Percentiles rank a stretch among this genome's conserved stretches.
Evolutionary conservation across 2,113 vertebrate genomes (phyloP).

Genomic region (Antennarius striatus): DNA sequence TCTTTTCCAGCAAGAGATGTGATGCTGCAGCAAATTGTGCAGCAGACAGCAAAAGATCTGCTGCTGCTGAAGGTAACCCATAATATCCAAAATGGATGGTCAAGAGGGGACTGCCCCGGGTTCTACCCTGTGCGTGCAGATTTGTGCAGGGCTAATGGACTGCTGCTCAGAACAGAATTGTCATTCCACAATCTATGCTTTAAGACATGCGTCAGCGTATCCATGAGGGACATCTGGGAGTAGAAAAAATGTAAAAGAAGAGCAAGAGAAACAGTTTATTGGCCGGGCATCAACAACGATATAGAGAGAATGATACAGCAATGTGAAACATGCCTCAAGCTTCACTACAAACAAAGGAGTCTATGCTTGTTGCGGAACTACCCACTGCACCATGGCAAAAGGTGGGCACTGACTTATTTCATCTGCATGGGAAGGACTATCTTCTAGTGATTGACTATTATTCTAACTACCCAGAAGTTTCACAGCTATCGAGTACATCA

Average conservation of each 20-base stretch:
- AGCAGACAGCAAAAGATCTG: conserved; percentile 10
- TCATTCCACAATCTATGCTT: too few species aligned
- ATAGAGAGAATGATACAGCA: conserved; percentile 20
- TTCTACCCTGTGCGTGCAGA: too few species aligned
- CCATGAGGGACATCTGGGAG: conserved; percentile 36
- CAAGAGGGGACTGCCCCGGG: too few species aligned
- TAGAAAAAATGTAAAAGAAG: conserved; percentile 32
- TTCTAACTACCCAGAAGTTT: conserved; percentile 36
- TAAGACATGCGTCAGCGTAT: background rate
- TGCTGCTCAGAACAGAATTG: too few species aligned
- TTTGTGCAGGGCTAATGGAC: too few species aligned
- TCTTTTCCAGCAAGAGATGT: conserved; percentile 9
- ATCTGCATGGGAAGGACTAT: conserved; percentile 31
- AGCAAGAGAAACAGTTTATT: conserved; percentile 29
- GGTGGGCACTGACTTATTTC: conserved; percentile 24
- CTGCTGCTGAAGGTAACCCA: too few species aligned
- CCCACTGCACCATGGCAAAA: conserved; percentile 32
- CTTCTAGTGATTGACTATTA: conserved; percentile 28
- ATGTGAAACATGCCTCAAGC: conserved; percentile 27
- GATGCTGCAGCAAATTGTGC: conserved; percentile 16
- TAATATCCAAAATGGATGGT: too few species aligned
- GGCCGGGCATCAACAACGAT: conserved; percentile 35
- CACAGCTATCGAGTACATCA: conserved; percentile 15
- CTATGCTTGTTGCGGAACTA: conserved; percentile 1
- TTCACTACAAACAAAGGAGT: conserved; percentile 31